phyloP scores from a whole-genome alignment of 2,113 vertebrate genomes.

The Macaca fascicularis region T2T-MFA8v1.1 NC_088378.1:172201501-172202000 shows the following conservation, averaged over 20 bases:
- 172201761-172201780: not conserved
- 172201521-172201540: not conserved
- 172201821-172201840: not conserved
- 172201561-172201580: not conserved
- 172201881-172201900: not conserved
- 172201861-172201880: not conserved
- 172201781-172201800: not conserved
- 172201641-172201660: not conserved
- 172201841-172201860: not conserved
- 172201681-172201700: not conserved
- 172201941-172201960: no score
- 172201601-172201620: not conserved
- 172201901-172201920: not conserved
- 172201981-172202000: not conserved
- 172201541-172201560: not conserved
- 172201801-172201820: not conserved
- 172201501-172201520: not conserved
- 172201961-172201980: not conserved
- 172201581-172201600: not conserved
- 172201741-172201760: not conserved
- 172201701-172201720: not conserved
- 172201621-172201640: not conserved
- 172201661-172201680: not conserved
- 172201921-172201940: not conserved
- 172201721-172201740: not conserved